phyloP scores from a whole-genome alignment of 2,113 vertebrate genomes.

The Podilymbus podiceps region DNA sequence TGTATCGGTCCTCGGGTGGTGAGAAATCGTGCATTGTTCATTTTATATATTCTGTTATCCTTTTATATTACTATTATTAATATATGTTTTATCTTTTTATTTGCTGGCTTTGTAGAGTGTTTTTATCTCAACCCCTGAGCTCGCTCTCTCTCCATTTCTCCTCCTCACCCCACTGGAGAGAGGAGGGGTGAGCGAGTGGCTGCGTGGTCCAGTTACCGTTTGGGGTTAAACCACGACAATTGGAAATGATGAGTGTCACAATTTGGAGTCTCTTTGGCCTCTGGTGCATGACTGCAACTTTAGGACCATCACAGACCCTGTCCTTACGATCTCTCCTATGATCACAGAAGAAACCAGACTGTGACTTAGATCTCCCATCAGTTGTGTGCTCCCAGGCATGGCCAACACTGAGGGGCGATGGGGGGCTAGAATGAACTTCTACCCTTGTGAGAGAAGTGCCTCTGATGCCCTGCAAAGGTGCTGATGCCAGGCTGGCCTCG shows the following conservation, averaged over 20 bases:
- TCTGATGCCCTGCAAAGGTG: neutral
- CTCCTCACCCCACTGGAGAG: too few species aligned
- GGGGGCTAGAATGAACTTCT: neutral
- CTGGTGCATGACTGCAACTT: neutral
- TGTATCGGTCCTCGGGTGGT: too few species aligned
- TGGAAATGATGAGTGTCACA: neutral
- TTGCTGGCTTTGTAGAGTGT: too few species aligned
- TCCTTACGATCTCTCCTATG: neutral
- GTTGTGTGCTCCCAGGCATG: neutral
- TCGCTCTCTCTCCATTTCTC: too few species aligned
- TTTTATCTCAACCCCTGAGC: too few species aligned
- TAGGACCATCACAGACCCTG: neutral
- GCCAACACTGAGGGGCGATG: neutral
- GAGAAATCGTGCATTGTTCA: too few species aligned
- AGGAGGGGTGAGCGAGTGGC: too few species aligned
- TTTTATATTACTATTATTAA: too few species aligned
- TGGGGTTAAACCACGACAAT: too few species aligned
- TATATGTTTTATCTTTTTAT: too few species aligned
- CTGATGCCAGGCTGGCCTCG: neutral
- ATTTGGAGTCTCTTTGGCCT: neutral
- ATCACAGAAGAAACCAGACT: neutral
- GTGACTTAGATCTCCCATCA: neutral
- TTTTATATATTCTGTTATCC: too few species aligned
- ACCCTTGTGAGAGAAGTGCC: neutral
- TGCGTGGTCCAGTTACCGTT: too few species aligned